Base-by-base conservation (phyloP, 2,113 vertebrate genomes). In the Vulpes ferrilata region DNA sequence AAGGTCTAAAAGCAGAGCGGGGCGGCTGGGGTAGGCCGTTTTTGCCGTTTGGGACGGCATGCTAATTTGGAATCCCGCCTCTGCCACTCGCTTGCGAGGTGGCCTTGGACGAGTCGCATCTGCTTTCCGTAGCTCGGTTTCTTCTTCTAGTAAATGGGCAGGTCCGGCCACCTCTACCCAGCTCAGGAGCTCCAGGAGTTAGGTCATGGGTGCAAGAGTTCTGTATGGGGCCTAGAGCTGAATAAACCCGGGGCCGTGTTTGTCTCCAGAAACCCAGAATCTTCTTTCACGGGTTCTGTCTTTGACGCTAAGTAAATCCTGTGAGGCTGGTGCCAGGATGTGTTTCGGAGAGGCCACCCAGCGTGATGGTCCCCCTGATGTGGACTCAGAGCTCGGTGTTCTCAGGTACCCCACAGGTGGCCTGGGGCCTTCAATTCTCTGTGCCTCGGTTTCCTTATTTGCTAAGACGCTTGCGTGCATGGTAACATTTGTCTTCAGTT, bases 1-100 rank as follows among this genome's bases (percentile, higher is more conserved):
- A 73, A 84, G 80, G 48, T 93, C 90, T 79, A 30, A 92, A 60
- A 81, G 60, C 69, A 86, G 80, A 84, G n/a, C 55, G 6, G 20
- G 10, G 73, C 60, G 51, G 59, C 93, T 78, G 4, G 27, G 5
- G 43, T 32, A 1, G 16, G 55, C 84, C 38, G 7, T 13, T 84
- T 55, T 53, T 32, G 15, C 16, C 25, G 0, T 71, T 43, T 30
- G 23, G 73, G 71, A 20, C 7, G 2, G 11, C 23, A 3, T 59
- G 9, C 25, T 7, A 0, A 7, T n/a, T 9, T 25, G 19, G 55
- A 67, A 57, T 51, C 73, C 30, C 25, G 23, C 35, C 90, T 88
- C 17, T 20, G 27, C 3, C 11, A 1, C 17, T 67, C 35, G 0
- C 17, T 48, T n/a, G n/a, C 15, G 4, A n/a, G 35, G 27, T 22